Percentiles rank a stretch among this genome's conserved stretches.
phyloP scores from a whole-genome alignment of 1,140 invertebrate genomes.

The Agrypnia vestita region DNA sequence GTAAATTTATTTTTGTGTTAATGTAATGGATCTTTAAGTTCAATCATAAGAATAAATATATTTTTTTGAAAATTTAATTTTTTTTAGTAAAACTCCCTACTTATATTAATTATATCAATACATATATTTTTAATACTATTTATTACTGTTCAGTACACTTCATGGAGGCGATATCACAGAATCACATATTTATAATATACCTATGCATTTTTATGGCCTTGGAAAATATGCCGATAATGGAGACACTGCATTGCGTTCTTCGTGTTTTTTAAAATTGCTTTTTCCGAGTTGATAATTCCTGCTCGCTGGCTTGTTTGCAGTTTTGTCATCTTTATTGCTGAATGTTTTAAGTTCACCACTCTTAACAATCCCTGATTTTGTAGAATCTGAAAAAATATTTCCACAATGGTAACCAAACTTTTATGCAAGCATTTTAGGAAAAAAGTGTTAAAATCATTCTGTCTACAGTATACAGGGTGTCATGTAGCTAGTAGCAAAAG shows the following conservation, averaged over 20 bases:
- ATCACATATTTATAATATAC: constrained; percentile 1
- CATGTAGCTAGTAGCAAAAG: no score
- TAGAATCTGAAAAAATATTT: constrained; percentile 15
- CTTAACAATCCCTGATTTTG: constrained; percentile 17
- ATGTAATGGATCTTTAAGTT: not conserved
- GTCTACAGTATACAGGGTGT: no score
- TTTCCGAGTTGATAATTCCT: constrained; percentile 29
- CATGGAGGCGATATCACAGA: constrained; percentile 31
- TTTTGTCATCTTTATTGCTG: constrained; percentile 29
- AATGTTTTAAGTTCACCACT: not conserved
- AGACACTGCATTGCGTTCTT: constrained; percentile 2
- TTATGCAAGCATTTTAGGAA: no score
- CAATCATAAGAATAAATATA: constrained; percentile 30
- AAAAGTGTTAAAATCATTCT: not conserved
- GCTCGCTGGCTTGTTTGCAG: not conserved
- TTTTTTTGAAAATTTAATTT: constrained; percentile 22
- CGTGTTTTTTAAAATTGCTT: constrained; percentile 11
- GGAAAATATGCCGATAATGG: constrained; percentile 71
- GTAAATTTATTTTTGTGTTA: constrained; percentile 20
- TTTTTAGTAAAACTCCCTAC: not conserved
- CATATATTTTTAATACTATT: not conserved
- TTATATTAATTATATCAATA: no score
- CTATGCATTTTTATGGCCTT: constrained; percentile 59
- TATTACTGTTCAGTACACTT: not conserved
- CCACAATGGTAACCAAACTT: not conserved